Conservation (phyloP, 1,140 invertebrate species). For the Drosophila kohkoa region DNA sequence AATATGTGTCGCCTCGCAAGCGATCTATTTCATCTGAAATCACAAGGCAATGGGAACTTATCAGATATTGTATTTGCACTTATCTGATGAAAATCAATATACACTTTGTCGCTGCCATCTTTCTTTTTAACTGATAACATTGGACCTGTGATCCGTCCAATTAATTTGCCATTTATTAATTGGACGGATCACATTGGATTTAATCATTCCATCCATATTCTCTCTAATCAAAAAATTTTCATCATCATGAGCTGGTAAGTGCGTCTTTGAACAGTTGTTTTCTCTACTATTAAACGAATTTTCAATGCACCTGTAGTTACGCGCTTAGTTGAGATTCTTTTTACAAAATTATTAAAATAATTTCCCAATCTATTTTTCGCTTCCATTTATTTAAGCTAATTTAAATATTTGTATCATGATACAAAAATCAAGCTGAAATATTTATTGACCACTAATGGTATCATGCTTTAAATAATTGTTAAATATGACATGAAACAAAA, state of each 20-base stretch:
- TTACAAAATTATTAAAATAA: not conserved
- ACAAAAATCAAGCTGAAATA: not conserved
- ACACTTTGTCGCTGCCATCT: too few relatives aligned
- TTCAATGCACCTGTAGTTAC: constrained; percentile 18
- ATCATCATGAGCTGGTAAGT: constrained; percentile 1
- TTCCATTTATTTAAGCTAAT: constrained; percentile 2
- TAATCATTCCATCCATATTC: constrained; percentile 26
- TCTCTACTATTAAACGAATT: constrained; percentile 20
- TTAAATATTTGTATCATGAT: not conserved
- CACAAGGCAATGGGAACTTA: too few relatives aligned
- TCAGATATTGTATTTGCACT: too few relatives aligned
- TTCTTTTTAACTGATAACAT: constrained; percentile 19
- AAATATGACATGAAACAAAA: not conserved
- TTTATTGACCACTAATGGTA: not conserved
- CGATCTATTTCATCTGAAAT: too few relatives aligned
- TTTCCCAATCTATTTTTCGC: not conserved
- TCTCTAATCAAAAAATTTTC: constrained; percentile 15
- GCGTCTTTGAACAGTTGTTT: constrained; percentile 22
- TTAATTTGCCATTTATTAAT: constrained; percentile 12
- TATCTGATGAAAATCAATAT: too few relatives aligned
- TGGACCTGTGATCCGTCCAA: not conserved
- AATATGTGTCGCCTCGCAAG: too few relatives aligned
- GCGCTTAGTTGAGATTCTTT: not conserved
- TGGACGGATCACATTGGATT: constrained; percentile 24
- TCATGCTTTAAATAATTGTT: not conserved